Evolutionary conservation across 2,797 vertebrate species (phyloP).

Genomic region (Pangasius krempfi): DNA sequence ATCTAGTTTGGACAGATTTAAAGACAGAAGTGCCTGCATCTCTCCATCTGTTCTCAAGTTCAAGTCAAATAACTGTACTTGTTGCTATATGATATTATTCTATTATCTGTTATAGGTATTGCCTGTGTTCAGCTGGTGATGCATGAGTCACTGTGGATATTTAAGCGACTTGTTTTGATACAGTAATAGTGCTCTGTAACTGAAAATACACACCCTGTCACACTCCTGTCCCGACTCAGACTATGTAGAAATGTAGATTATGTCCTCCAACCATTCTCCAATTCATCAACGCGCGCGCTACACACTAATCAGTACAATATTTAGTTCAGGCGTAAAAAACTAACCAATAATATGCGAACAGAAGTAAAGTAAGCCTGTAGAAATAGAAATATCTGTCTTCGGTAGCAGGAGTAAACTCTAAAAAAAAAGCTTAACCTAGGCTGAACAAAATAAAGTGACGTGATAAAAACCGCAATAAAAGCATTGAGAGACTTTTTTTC

Average conservation of each 20-base stretch:
- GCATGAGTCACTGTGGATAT: not conserved
- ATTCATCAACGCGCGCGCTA: not conserved
- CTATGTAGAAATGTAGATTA: not conserved
- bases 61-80: not conserved
- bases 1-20: not conserved
- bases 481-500: not conserved
- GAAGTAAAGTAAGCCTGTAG: not conserved
- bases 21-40: not conserved
- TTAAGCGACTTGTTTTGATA: not conserved
- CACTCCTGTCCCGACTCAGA: not conserved
- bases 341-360: not conserved
- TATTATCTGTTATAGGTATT: not conserved
- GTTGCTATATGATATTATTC: too few relatives aligned
- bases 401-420: not conserved
- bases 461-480: not conserved
- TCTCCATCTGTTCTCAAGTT: not conserved
- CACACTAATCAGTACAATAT: not conserved
- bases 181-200: not conserved
- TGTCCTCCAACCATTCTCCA: not conserved
- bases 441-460: not conserved
- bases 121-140: not conserved
- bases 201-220: conserved; percentile 9
- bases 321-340: not conserved
- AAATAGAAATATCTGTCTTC: not conserved
- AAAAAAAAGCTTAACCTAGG: not conserved